Evolutionary conservation across 2,113 vertebrate species (phyloP).

Genomic region (Salvelinus sp.): DNA sequence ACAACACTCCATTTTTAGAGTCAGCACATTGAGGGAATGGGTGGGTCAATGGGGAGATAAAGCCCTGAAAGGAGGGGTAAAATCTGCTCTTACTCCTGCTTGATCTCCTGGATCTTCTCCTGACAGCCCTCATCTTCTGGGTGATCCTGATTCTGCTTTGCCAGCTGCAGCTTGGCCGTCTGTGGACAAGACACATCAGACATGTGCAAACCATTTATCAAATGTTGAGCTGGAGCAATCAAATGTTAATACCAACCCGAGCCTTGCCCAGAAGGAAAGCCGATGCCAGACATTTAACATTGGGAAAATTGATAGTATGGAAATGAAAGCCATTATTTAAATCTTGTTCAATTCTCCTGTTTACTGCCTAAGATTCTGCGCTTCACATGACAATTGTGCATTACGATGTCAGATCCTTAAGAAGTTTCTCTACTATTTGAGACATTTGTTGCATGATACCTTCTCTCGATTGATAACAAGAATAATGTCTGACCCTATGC

Average conservation of each 20-base stretch:
- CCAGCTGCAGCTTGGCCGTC: constrained; percentile 87
- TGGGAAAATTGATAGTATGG: too few species aligned
- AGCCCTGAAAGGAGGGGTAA: constrained; percentile 13
- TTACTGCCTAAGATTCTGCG: too few species aligned
- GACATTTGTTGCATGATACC: too few species aligned
- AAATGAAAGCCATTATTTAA: too few species aligned
- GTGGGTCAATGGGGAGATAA: constrained; percentile 23
- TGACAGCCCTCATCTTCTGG: constrained; percentile 74
- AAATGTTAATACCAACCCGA: constrained; percentile 18
- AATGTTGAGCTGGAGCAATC: constrained; percentile 14
- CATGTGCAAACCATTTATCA: constrained; percentile 47
- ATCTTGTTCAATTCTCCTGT: too few species aligned
- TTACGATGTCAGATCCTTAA: too few species aligned
- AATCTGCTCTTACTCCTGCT: constrained; percentile 78
- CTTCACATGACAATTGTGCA: too few species aligned
- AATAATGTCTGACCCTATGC: too few species aligned
- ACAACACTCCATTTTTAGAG: neutral
- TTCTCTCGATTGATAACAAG: too few species aligned
- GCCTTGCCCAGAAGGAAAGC: too few species aligned
- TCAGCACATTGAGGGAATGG: neutral
- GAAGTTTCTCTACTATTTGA: too few species aligned
- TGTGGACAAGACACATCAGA: constrained; percentile 60
- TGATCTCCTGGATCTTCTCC: constrained; percentile 80
- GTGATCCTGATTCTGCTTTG: constrained; percentile 83
- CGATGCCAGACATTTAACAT: too few species aligned